These are phyloP conservation scores for Alexandromys fortis DNA, from an alignment of 2,113 vertebrate genomes.

Conservation along the genomic window DNA sequence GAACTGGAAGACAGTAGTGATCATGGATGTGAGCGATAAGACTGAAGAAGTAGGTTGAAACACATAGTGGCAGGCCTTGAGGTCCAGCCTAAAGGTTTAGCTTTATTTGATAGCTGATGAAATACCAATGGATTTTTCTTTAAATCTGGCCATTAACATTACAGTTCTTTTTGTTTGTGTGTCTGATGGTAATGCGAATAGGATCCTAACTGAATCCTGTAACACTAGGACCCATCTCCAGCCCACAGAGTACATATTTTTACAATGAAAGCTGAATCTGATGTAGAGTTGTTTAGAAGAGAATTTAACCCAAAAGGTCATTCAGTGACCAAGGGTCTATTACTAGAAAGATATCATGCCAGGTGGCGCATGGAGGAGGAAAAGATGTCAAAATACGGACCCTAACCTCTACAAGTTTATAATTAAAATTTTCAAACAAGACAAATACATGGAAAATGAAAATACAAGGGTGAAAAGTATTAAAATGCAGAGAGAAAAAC, in stretches of 20 bases:
- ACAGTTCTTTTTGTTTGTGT: neutral
- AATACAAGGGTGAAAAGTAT: neutral
- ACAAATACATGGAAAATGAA: slow-evolving; percentile 38
- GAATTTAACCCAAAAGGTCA: slow-evolving; percentile 45
- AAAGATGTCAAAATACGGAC: slow-evolving; percentile 43
- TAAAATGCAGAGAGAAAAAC: neutral
- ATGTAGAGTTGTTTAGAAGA: neutral
- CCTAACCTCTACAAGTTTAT: slow-evolving; percentile 36
- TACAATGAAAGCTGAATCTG: slow-evolving; percentile 30
- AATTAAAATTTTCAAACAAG: slow-evolving; percentile 29
- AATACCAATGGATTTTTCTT: neutral
- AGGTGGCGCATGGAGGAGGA: neutral
- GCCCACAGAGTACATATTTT: neutral
- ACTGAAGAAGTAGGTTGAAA: neutral
- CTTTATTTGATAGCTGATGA: slow-evolving; percentile 34
- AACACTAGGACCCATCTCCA: neutral
- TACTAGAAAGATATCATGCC: neutral
- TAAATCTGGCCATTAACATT: neutral
- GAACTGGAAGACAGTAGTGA: slow-evolving; percentile 20
- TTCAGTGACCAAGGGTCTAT: neutral
- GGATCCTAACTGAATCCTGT: neutral
- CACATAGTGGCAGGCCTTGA: slow-evolving; percentile 14
- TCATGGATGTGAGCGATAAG: neutral
- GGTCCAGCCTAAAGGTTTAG: neutral
- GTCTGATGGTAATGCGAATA: neutral